A percentile compares a stretch with the other conserved stretches of the same genome.
phyloP scores from a whole-genome alignment of 2,797 vertebrate species.

The Lepilemur ruficaudatus region DNA sequence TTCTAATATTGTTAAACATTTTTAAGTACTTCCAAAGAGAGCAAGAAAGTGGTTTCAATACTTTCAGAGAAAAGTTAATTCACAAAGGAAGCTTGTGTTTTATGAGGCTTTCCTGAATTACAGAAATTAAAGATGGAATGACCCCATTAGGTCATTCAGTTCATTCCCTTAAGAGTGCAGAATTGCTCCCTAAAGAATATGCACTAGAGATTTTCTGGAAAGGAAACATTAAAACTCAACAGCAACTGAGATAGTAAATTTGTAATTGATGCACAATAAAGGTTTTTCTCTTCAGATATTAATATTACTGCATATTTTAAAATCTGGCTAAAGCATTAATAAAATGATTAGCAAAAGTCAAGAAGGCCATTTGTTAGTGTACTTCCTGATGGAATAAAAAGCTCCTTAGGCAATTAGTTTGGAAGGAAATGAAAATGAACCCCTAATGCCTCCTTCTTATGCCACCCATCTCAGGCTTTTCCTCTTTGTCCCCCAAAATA shows the following conservation, averaged over 20 bases:
- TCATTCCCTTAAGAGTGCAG: constrained; percentile 59
- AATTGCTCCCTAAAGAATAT: constrained; percentile 64
- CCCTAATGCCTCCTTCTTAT: constrained; percentile 42
- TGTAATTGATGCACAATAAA: constrained; percentile 72
- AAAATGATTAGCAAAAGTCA: constrained; percentile 59
- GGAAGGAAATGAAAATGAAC: constrained; percentile 72
- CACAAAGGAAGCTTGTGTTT: constrained; percentile 76
- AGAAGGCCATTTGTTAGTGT: constrained; percentile 56
- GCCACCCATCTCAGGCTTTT: constrained; percentile 34
- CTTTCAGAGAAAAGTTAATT: constrained; percentile 74
- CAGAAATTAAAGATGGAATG: constrained; percentile 76
- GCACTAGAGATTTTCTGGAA: constrained; percentile 42
- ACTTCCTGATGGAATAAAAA: constrained; percentile 69
- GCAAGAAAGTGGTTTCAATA: constrained; percentile 63
- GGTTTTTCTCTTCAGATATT: constrained; percentile 50
- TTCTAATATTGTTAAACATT: constrained; percentile 70
- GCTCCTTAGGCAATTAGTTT: constrained; percentile 53
- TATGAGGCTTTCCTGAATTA: constrained; percentile 80
- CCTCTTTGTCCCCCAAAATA: constrained; percentile 19
- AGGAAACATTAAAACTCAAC: constrained; percentile 53
- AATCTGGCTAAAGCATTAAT: constrained; percentile 65
- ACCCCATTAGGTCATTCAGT: constrained; percentile 67
- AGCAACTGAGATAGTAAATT: constrained; percentile 63
- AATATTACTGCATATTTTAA: constrained; percentile 65
- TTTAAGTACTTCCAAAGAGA: constrained; percentile 68